Evolutionary conservation across 1,140 invertebrate species (phyloP), one percentile per base, ranked within the genome.

Genomic region (Bilobella aurantiaca): DNA sequence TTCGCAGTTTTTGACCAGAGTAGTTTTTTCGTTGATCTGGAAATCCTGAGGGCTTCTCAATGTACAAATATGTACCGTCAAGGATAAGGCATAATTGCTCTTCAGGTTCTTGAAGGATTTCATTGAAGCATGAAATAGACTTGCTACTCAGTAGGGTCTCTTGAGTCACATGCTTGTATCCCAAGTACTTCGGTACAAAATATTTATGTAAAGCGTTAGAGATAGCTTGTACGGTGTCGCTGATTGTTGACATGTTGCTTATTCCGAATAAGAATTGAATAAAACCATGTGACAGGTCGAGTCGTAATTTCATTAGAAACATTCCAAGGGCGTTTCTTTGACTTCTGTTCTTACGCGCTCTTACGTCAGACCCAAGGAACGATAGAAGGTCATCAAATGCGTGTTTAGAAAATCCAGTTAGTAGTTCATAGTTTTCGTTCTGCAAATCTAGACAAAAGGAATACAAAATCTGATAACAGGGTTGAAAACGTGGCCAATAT

Each of bases 291-390:
- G 3, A 16, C 2, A 65, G 12, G 23, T 42, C 28, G 25, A 59
- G 28, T 21, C 64, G 3, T 12, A 65, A n/a, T 27, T 65, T 59
- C 32, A 58, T 47, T 5, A 65, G 57, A 21, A 60, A 42, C n/a
- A 60, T 30, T 25, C 12, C 64, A 5, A 65, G 27, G 5, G 63
- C 63, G 53, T 32, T 37, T 30, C 28, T 34, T 59, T 29, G 58
- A 59, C 31, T 59, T 5, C 5, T 23, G 49, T 23, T 53, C 5
- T 12, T 16, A 3, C 49, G 49, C 8, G n/a, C n/a, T 42, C n/a
- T 42, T 42, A 8, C 37, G 37, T n/a, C 8, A 42, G 8, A 42
- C 37, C 37, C 37, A 42, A 42, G 8, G 8, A 42, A n/a, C 37
- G 37, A n/a, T n/a, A n/a, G n/a, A n/a, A n/a, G n/a, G n/a, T n/a